phyloP scores from a whole-genome alignment of 2,797 vertebrate genomes.

The Bradypus variegatus region DNA sequence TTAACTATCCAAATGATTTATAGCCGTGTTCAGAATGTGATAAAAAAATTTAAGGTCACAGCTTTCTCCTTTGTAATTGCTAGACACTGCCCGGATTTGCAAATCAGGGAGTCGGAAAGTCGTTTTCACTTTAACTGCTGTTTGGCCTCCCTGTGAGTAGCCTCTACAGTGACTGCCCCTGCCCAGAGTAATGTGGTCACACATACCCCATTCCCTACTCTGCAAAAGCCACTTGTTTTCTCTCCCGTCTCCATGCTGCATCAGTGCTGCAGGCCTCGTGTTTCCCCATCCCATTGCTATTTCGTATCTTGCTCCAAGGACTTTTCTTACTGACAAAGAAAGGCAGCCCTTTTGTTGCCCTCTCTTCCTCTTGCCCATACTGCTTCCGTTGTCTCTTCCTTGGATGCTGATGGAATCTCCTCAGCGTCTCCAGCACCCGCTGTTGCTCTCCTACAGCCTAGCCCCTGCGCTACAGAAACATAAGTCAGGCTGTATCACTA shows the following conservation, averaged over 20 bases:
- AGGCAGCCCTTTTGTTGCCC: too few species aligned
- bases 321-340: neutral
- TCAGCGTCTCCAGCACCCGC: neutral
- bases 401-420: too few species aligned
- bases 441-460: neutral
- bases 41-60: neutral
- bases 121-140: neutral
- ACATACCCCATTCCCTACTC: too few species aligned
- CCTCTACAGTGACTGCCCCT: neutral
- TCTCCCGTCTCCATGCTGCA: accelerated
- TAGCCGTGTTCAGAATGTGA: neutral
- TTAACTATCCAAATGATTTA: neutral
- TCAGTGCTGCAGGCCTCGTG: too few species aligned
- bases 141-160: neutral
- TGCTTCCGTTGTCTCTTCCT: neutral
- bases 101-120: neutral
- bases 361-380: neutral
- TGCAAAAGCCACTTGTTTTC: neutral
- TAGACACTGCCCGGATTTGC: neutral
- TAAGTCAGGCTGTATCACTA: neutral
- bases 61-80: neutral
- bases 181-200: neutral
- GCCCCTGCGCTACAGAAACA: neutral
- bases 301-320: neutral
- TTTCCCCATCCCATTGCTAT: neutral